phyloP scores from a whole-genome alignment of 2,888 invertebrate species.

The Strigamia crassipes region DNA sequence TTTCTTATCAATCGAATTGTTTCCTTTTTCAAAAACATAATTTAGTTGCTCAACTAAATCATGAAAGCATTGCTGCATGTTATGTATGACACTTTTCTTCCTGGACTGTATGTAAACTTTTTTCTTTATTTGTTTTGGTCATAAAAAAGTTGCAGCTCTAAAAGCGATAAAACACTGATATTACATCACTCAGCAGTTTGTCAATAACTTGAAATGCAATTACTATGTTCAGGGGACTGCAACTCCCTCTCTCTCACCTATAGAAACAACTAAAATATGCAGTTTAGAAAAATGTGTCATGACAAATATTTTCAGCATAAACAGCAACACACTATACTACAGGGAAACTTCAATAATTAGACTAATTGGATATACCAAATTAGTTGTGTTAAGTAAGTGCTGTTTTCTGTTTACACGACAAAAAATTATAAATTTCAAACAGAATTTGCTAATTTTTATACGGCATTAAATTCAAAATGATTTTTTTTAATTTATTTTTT shows the following conservation, averaged over 20 bases:
- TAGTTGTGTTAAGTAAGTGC: not conserved
- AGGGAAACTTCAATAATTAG: not conserved
- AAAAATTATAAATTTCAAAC: too few relatives aligned
- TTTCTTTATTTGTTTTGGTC: too few relatives aligned
- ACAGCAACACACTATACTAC: too few relatives aligned
- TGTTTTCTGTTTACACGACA: too few relatives aligned
- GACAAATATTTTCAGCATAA: not conserved
- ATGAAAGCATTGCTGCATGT: not conserved
- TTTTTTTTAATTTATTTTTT: not conserved
- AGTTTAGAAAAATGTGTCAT: not conserved
- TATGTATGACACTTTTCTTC: not conserved
- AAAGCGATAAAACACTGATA: slow-evolving; percentile 15
- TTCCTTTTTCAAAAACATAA: not conserved
- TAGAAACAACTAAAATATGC: not conserved
- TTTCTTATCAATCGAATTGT: not conserved
- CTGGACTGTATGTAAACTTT: not conserved
- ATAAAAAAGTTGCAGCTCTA: not conserved
- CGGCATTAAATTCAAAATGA: too few relatives aligned
- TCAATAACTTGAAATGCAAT: not conserved
- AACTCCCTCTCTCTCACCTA: not conserved
- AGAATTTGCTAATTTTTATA: too few relatives aligned
- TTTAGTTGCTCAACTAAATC: not conserved
- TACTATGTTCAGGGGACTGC: not conserved
- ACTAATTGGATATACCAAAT: not conserved
- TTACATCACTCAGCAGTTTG: slow-evolving; percentile 1